Conservation (phyloP, 2,113 vertebrate species). For the Eulacestoma nigropectus region DNA sequence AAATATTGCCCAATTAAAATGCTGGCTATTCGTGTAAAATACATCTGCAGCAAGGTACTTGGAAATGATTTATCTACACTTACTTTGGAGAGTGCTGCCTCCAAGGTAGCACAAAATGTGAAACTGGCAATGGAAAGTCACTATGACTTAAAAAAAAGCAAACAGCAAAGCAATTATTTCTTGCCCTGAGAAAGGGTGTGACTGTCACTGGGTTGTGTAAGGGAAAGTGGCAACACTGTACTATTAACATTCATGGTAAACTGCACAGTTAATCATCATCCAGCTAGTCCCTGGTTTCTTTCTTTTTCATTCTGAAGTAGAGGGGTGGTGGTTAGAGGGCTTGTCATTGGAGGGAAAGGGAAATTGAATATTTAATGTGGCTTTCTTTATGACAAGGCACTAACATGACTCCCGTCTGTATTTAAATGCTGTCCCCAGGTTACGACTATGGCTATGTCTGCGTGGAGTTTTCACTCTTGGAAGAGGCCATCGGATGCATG, state of each 20-base stretch:
- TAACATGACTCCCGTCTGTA: conserved; percentile 99
- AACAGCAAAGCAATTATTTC: not conserved
- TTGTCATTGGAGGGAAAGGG: conserved; percentile 69
- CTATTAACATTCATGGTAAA: conserved; percentile 36
- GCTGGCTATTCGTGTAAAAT: not conserved
- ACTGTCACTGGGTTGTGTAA: conserved; percentile 1
- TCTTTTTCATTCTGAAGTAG: conserved; percentile 28
- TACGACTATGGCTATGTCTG: conserved; percentile 99
- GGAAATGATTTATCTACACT: not conserved
- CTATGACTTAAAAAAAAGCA: not conserved
- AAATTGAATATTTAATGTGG: conserved; percentile 71
- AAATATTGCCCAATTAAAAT: conserved; percentile 12
- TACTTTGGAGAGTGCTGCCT: conserved; percentile 2
- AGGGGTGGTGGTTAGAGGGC: conserved; percentile 62
- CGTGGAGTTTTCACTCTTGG: conserved; percentile 99
- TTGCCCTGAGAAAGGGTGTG: conserved; percentile 34
- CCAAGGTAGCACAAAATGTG: not conserved
- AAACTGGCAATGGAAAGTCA: conserved; percentile 25
- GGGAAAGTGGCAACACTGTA: conserved; percentile 7
- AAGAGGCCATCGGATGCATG: conserved; percentile 99
- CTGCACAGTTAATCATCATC: conserved; percentile 39
- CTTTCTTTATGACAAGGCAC: conserved; percentile 82
- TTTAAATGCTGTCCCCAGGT: conserved; percentile 99
- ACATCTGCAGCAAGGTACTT: conserved; percentile 16
- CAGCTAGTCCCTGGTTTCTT: conserved; percentile 28